Evolutionary conservation across 2,797 vertebrate genomes (phyloP).

Genomic region (Carduelis carduelis): DNA sequence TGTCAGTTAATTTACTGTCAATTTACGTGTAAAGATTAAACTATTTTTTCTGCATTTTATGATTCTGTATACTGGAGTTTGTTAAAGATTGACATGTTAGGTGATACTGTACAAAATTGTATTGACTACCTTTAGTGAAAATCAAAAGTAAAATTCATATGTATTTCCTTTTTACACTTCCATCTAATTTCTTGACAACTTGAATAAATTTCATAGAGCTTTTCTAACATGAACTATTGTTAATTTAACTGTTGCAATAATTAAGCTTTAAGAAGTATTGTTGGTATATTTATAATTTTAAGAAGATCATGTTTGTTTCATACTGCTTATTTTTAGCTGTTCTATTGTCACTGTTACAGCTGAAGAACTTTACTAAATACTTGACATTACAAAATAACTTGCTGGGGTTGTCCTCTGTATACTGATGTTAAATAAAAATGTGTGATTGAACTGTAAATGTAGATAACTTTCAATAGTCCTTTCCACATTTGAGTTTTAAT

Average conservation of each 20-base stretch:
- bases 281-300: slow-evolving; percentile 70
- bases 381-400: slow-evolving; percentile 62
- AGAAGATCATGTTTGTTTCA: slow-evolving; percentile 71
- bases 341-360: slow-evolving; percentile 69
- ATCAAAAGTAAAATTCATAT: slow-evolving; percentile 70
- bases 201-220: slow-evolving; percentile 75
- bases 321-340: slow-evolving; percentile 69
- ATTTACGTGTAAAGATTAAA: slow-evolving; percentile 64
- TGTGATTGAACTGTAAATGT: slow-evolving; percentile 64
- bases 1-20: slow-evolving; percentile 53
- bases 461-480: slow-evolving; percentile 63
- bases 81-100: slow-evolving; percentile 65
- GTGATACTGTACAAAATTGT: slow-evolving; percentile 71
- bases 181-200: slow-evolving; percentile 73
- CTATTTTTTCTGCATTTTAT: slow-evolving; percentile 57
- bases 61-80: slow-evolving; percentile 70
- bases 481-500: slow-evolving; percentile 58
- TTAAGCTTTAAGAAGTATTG: slow-evolving; percentile 71
- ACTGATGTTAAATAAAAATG: slow-evolving; percentile 70
- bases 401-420: slow-evolving; percentile 69
- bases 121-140: slow-evolving; percentile 67
- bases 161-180: slow-evolving; percentile 72
- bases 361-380: slow-evolving; percentile 63
- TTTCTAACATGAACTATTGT: slow-evolving; percentile 72
- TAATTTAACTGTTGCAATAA: slow-evolving; percentile 71